Evolutionary conservation across 2,113 vertebrate genomes (phyloP).

Genomic region (Pluvialis apricaria): DNA sequence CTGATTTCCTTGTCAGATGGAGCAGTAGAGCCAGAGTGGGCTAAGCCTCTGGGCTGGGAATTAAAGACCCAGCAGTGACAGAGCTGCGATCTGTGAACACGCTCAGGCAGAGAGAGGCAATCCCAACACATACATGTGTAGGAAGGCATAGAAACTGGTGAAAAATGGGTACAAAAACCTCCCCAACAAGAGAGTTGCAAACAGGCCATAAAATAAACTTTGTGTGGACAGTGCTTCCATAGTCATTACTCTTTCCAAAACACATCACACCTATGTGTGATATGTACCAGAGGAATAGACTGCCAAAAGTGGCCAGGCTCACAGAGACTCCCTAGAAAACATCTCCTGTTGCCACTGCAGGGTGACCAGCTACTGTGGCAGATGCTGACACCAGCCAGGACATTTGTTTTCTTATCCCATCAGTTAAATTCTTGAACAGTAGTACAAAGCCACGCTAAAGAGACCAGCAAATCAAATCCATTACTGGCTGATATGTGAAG

Average conservation of each 20-base stretch:
- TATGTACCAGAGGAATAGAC: neutral
- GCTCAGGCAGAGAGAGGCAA: neutral
- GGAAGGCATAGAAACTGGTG: neutral
- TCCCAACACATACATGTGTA: fast-evolving
- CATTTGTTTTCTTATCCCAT: neutral
- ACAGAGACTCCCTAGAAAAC: neutral
- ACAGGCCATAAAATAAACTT: neutral
- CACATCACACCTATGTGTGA: neutral
- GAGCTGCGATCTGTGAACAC: fast-evolving
- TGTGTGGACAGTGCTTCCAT: neutral
- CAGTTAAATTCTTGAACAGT: neutral
- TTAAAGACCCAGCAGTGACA: neutral
- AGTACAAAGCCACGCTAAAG: neutral
- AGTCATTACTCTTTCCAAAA: neutral
- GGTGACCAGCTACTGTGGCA: neutral
- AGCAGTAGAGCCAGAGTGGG: neutral
- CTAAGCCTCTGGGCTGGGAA: neutral
- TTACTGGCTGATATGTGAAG: neutral
- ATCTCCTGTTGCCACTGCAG: neutral
- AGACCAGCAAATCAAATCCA: neutral
- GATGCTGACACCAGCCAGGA: neutral
- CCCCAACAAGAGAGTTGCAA: neutral
- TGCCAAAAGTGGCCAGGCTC: neutral
- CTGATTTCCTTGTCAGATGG: neutral
- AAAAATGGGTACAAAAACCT: neutral